Base-by-base conservation (phyloP, 2,888 invertebrate genomes). In the Pheosia gnoma region DNA sequence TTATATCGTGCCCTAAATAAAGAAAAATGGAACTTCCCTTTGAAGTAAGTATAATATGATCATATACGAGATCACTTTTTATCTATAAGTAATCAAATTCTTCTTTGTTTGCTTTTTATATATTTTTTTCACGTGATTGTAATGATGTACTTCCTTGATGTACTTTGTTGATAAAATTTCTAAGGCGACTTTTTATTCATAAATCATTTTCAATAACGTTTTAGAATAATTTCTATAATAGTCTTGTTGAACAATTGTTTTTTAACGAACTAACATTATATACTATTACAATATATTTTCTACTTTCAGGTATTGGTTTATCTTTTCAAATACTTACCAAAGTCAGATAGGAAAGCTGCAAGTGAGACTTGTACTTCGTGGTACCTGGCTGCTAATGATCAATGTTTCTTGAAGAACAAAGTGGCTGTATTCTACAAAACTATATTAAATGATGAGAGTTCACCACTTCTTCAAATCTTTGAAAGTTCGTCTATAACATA, bases 301-400 rank as follows among this genome's bases (percentile, higher is more conserved):
- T 41, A 59, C 60, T 71, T 60, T 61, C 90, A 96, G 96, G 94
- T 96, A 60, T 89, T 96, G 70, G 93, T 95, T 62, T 94, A 95
- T 71, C 93, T 96, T 68, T 95, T 95, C 80, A 94, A 95, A 70
- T 95, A 94, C 83, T 84, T 96, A 70, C 93, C 95, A 49, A 94
- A 95, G 72, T 93, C 95, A 3, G 97, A 97, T 80, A 89, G 95
- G 71, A 94, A 95, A 82, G 90, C 94, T 56, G 96, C 96, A 49
- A 95, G 96, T 70, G 91, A 95, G 71, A 95, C 96, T 38, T 96
- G 95, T 80, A 93, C 86, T 25, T 88, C 94, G 0, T 97, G 96
- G 96, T 95, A 95, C 68, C 93, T 95, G 66, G 96, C 96, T 11
- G 94, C 96, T 6, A 94, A 95, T 75, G 95, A 96, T 75, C 92